phyloP scores from a whole-genome alignment of 2,113 vertebrate genomes.

The Lepus europaeus region DNA sequence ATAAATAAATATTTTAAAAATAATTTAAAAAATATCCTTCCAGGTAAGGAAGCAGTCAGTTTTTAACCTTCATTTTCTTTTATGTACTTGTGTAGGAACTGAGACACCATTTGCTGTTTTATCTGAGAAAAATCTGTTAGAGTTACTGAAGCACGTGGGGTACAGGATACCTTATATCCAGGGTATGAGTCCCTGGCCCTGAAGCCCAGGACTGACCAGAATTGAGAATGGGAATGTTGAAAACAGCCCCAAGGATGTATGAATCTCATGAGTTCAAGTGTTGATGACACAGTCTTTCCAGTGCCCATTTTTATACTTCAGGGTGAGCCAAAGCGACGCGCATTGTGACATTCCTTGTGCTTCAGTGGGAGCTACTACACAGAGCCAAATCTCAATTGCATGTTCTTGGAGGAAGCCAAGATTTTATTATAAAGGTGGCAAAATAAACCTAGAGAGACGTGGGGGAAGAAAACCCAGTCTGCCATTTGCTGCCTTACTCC shows the following conservation, averaged over 20 bases:
- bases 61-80: background rate
- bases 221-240: background rate
- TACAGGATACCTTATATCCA: background rate
- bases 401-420: background rate
- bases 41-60: background rate
- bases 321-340: background rate
- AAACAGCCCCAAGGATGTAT: background rate
- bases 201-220: background rate
- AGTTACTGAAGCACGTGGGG: background rate
- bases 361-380: constrained; percentile 9
- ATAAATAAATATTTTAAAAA: no score
- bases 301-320: background rate
- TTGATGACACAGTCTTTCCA: background rate
- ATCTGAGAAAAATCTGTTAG: background rate
- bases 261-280: background rate
- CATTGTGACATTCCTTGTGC: background rate
- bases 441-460: constrained; percentile 33
- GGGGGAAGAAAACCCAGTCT: background rate
- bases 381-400: background rate
- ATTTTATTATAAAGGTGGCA: constrained; percentile 47
- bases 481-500: background rate
- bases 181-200: background rate
- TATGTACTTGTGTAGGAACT: background rate
- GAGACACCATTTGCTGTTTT: background rate
- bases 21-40: background rate